Base-by-base conservation (phyloP, 2,888 invertebrate species). In the Protodeltote pygarga region DNA sequence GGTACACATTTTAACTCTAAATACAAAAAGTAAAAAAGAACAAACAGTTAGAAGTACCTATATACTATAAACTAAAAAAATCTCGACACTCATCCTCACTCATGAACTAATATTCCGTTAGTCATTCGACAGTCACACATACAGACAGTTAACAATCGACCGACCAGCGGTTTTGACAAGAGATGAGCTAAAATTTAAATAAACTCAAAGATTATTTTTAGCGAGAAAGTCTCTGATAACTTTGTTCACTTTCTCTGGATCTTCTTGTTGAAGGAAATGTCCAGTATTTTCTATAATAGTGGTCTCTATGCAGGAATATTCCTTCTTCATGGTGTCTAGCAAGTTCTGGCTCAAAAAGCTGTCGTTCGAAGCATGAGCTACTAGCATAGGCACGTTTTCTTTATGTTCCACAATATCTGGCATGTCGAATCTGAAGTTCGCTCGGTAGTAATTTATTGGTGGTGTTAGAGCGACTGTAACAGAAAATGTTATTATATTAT, bases 381-480 rank as follows among this genome's bases (percentile, higher is more conserved):
- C 81, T 0, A 92, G 64, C 62, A 93, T 84, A 0, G 90, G 89
- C 0, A 91, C 77, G n/a, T 84, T 79, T 27, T 81, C 83, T 8
- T 78, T 77, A 15, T 73, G 63, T 6, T 77, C 52, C 20, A 38
- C 44, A n/a, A 77, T 83, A 3, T 79, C 72, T 8, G 81, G 66
- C 2, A 79, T 16, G 0, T 65, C 53, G 49, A 73, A 79, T 1
- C 46, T 29, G 53, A 89, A 80, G 64, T 92, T 92, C 1, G 92
- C 92, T 28, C 94, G 81, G 68, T 94, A 94, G 77, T 93, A 94
- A 70, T 94, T 93, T 8, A 94, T 73, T 0, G 94, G 93, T 1
- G 89, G 82, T 1, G 93, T 93, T 21, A 93, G 77, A 0, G 93
- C 93, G 63, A 73, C 94, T 93, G 84, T 13, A 87, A 85, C 50